These are phyloP conservation scores for Myotis myotis DNA, from an alignment of 2,797 vertebrate genomes.

Conservation along the genomic window DNA sequence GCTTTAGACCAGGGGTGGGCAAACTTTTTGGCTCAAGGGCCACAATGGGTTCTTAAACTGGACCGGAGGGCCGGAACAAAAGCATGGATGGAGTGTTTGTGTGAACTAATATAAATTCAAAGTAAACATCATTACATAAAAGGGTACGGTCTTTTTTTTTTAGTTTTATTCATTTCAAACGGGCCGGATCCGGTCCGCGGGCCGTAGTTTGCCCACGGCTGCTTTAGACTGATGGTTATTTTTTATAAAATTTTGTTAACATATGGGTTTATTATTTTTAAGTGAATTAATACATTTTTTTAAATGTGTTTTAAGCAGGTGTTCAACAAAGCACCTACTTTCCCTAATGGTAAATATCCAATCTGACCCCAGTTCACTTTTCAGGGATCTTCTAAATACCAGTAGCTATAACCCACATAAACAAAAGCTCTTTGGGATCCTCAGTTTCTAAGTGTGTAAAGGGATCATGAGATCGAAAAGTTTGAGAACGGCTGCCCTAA, in stretches of 20 bases:
- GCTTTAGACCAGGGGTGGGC: too few species aligned
- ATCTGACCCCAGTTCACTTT: not conserved
- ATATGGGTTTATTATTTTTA: constrained; percentile 43
- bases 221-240: not conserved
- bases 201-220: too few species aligned
- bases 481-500: not conserved
- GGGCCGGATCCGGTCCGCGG: too few species aligned
- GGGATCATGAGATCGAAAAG: not conserved
- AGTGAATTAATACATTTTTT: constrained; percentile 14
- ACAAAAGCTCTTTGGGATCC: not conserved
- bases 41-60: too few species aligned
- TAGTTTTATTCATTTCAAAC: too few species aligned
- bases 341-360: not conserved
- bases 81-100: too few species aligned
- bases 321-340: not conserved
- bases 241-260: not conserved
- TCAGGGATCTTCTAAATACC: not conserved
- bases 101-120: too few species aligned
- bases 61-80: too few species aligned
- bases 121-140: too few species aligned
- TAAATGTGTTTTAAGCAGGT: not conserved
- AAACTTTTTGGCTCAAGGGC: too few species aligned
- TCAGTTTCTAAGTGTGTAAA: not conserved
- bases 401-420: not conserved
- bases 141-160: too few species aligned